Evolutionary conservation across 1,140 invertebrate species (phyloP).

Genomic region (Stenopsyche tienmushanensis): DNA sequence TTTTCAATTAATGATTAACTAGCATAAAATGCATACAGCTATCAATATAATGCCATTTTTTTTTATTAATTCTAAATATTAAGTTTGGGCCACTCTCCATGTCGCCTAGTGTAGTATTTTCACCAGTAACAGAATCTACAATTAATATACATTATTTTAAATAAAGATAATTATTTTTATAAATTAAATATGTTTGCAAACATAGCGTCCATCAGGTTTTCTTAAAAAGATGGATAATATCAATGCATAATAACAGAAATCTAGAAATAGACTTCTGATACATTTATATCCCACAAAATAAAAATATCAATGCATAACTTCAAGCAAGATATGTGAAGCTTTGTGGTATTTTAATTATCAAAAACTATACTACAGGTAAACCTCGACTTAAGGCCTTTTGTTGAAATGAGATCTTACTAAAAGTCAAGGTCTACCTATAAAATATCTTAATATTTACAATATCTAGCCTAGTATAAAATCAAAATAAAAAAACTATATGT

Average conservation of each 20-base stretch:
- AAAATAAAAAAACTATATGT: conserved; percentile 8
- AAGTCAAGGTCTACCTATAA: too few species aligned
- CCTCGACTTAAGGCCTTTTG: too few species aligned
- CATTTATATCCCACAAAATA: conserved; percentile 15
- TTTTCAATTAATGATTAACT: too few species aligned
- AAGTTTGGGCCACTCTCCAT: too few species aligned
- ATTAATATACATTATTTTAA: not conserved
- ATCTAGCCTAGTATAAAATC: conserved; percentile 16
- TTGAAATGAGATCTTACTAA: not conserved
- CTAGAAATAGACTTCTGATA: not conserved
- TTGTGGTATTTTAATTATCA: too few species aligned
- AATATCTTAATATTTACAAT: not conserved
- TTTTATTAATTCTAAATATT: too few species aligned
- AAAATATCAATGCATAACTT: not conserved
- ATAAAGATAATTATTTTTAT: not conserved
- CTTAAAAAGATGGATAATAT: conserved; percentile 36
- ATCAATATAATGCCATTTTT: not conserved
- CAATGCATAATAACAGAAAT: conserved; percentile 4
- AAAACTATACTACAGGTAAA: too few species aligned
- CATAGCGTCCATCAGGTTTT: not conserved
- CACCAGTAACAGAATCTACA: too few species aligned
- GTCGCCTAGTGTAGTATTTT: too few species aligned
- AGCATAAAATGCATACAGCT: too few species aligned
- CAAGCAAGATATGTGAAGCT: not conserved
- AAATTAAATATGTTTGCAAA: not conserved